Percentiles rank a stretch among this genome's conserved stretches.
phyloP scores from a whole-genome alignment of 2,797 vertebrate species.

The Pelochelys cantorii region DNA sequence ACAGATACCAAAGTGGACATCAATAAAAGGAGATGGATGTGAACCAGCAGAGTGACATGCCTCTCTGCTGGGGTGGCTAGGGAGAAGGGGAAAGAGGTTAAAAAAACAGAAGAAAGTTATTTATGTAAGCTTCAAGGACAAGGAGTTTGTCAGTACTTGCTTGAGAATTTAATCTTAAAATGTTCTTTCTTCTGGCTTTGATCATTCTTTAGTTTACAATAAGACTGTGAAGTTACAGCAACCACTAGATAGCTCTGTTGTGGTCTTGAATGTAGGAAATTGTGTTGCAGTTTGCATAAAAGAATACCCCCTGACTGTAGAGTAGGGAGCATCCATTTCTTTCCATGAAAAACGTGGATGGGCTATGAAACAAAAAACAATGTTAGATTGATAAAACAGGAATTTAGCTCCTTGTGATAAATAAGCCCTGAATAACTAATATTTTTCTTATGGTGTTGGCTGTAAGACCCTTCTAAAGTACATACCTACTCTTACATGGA shows the following conservation, averaged over 20 bases:
- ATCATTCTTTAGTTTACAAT: constrained; percentile 52
- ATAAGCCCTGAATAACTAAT: not conserved
- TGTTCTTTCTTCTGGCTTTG: constrained; percentile 71
- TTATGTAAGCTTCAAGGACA: constrained; percentile 92
- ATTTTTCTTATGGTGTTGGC: not conserved
- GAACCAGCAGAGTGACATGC: constrained; percentile 85
- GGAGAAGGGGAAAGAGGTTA: constrained; percentile 88
- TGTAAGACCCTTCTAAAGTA: not conserved
- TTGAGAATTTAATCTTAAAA: constrained; percentile 77
- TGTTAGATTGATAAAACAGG: not conserved
- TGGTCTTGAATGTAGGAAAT: constrained; percentile 24
- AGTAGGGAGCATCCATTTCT: not conserved
- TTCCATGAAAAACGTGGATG: not conserved
- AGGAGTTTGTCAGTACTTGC: constrained; percentile 87
- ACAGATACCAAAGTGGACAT: constrained; percentile 86
- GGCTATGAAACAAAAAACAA: not conserved
- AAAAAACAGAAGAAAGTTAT: constrained; percentile 94
- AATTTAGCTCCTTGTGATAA: not conserved
- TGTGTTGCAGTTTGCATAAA: constrained; percentile 26
- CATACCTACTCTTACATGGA: not conserved
- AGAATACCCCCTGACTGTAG: not conserved
- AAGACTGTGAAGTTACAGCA: constrained; percentile 26
- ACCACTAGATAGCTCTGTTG: constrained; percentile 7
- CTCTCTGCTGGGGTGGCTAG: constrained; percentile 76
- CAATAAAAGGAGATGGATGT: constrained; percentile 87